Conservation (phyloP, 2,113 vertebrate genomes). For the Hepsetus odoe region DNA sequence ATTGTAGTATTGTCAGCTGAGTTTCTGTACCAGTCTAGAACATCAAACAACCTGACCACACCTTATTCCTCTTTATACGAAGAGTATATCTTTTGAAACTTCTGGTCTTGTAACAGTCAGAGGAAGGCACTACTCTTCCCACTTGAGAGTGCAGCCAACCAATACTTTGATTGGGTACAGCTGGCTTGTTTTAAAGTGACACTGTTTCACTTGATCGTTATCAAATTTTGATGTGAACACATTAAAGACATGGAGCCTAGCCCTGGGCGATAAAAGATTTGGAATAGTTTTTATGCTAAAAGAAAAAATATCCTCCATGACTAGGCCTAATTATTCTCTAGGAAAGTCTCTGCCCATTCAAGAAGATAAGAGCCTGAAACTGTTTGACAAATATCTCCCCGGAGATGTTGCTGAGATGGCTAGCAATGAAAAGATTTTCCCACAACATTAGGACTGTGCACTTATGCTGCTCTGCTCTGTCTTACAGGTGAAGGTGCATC, state of each 20-base stretch:
- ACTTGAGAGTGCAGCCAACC: neutral
- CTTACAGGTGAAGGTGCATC: slow-evolving; percentile 87
- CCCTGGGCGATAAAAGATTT: too few relatives aligned
- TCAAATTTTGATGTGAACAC: neutral
- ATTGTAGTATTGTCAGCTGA: neutral
- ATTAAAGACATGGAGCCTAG: too few relatives aligned
- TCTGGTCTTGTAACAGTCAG: neutral
- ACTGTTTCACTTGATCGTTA: neutral
- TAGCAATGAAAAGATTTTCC: too few relatives aligned
- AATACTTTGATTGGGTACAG: neutral
- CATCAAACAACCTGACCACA: neutral
- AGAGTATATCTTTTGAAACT: neutral
- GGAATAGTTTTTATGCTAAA: too few relatives aligned
- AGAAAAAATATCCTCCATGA: too few relatives aligned
- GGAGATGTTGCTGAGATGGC: too few relatives aligned
- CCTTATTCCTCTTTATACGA: neutral
- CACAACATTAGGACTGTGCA: too few relatives aligned
- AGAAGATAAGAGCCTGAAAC: too few relatives aligned
- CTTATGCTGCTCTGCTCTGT: neutral
- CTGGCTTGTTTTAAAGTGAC: neutral
- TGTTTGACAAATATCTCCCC: too few relatives aligned
- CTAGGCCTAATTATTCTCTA: too few relatives aligned
- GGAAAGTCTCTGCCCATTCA: too few relatives aligned
- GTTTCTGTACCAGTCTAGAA: neutral
- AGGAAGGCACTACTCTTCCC: neutral